These are phyloP conservation scores for Parauchenoglanis ngamensis DNA, from an alignment of 2,797 vertebrate genomes.

Conservation along the genomic window DNA sequence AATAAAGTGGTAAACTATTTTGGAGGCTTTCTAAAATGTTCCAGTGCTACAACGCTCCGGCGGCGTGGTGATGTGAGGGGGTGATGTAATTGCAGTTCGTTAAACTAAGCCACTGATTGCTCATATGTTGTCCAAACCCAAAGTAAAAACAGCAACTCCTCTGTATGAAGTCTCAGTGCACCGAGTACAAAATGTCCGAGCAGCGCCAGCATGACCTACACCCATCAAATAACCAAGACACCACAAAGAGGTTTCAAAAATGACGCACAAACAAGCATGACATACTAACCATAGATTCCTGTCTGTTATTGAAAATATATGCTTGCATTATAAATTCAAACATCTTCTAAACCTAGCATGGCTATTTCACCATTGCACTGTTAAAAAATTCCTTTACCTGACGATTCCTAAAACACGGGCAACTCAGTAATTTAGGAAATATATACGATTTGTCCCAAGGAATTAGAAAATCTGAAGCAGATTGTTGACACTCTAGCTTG, in stretches of 20 bases:
- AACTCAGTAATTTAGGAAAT: not conserved
- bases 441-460: not conserved
- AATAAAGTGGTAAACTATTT: conserved; percentile 6
- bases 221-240: conserved; percentile 33
- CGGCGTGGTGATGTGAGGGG: conserved; percentile 29
- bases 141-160: conserved; percentile 48
- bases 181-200: conserved; percentile 32
- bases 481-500: not conserved
- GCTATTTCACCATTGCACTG: not conserved
- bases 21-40: conserved; percentile 25
- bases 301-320: not conserved
- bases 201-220: conserved; percentile 29
- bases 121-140: conserved; percentile 38
- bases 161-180: conserved; percentile 46
- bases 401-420: not conserved
- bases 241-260: conserved; percentile 7
- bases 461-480: not conserved
- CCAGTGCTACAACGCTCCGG: conserved; percentile 14
- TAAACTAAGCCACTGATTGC: conserved; percentile 36
- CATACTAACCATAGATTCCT: not conserved
- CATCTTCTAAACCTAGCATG: not conserved
- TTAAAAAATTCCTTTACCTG: not conserved
- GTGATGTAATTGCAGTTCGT: conserved; percentile 35
- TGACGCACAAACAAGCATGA: conserved; percentile 1
- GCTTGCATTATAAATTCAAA: not conserved